phyloP scores from a whole-genome alignment of 92 coral and sea anemone genomes.

The Actinostola sp. region DNA sequence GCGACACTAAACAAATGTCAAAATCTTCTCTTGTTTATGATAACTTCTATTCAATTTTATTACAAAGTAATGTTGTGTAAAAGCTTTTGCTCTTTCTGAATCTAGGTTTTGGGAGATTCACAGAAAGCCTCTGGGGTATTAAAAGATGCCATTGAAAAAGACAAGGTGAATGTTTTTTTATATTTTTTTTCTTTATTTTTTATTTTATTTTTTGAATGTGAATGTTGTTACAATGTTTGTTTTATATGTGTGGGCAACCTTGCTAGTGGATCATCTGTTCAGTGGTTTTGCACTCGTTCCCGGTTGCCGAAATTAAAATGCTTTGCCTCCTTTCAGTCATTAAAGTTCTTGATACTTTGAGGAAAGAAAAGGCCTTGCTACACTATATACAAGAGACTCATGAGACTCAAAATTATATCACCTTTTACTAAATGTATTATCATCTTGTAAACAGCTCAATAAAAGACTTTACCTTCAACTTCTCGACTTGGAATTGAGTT shows the following conservation, averaged over 20 bases:
- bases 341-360: constrained; percentile 17
- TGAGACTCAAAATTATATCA: background rate
- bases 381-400: too few species aligned
- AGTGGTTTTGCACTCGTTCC: constrained; percentile 68
- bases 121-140: constrained; percentile 73
- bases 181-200: too few species aligned
- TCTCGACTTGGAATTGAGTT: constrained; percentile 75
- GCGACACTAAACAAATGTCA: too few species aligned
- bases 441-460: constrained; percentile 58
- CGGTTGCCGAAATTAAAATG: constrained; percentile 62
- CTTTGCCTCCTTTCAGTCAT: constrained; percentile 15
- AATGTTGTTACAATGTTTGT: constrained; percentile 32
- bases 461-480: constrained; percentile 91
- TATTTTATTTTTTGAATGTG: too few species aligned
- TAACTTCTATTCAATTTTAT: too few species aligned
- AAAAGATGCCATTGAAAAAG: constrained; percentile 83
- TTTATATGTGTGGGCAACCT: constrained; percentile 57
- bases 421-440: background rate
- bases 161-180: constrained; percentile 87
- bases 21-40: too few species aligned
- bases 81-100: too few species aligned
- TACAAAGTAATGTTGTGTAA: too few species aligned
- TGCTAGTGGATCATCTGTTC: constrained; percentile 58
- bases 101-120: constrained; percentile 61
- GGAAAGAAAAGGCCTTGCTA: constrained; percentile 8